Evolutionary conservation across 2,113 vertebrate genomes (phyloP).

Genomic region (Toxostoma redivivum): DNA sequence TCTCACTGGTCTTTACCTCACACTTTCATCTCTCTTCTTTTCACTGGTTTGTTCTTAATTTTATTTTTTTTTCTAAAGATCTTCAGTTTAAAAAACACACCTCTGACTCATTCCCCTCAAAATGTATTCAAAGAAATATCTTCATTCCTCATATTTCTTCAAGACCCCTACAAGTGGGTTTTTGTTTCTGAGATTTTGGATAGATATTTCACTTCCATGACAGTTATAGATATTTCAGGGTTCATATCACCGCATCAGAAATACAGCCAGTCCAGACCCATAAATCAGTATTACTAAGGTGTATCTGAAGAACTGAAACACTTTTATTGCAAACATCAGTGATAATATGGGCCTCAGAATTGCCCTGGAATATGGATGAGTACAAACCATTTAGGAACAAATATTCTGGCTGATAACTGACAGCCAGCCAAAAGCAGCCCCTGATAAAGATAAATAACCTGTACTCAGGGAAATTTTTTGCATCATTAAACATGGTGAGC

Average conservation of each 20-base stretch:
- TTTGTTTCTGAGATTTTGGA: conserved; percentile 56
- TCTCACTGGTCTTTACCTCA: neutral
- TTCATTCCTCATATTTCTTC: conserved; percentile 46
- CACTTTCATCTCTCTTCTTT: conserved; percentile 16
- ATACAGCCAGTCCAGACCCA: conserved; percentile 65
- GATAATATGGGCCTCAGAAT: conserved; percentile 69
- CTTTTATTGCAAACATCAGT: conserved; percentile 72
- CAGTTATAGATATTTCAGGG: conserved; percentile 71
- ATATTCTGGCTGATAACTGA: conserved; percentile 78
- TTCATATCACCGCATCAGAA: conserved; percentile 69
- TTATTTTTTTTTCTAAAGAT: conserved; percentile 20
- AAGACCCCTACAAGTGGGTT: conserved; percentile 20
- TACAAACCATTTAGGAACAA: conserved; percentile 77
- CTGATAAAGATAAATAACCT: conserved; percentile 95
- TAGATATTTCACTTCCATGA: conserved; percentile 66
- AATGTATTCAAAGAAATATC: conserved; percentile 53
- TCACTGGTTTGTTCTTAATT: conserved; percentile 29
- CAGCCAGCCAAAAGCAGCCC: conserved; percentile 76
- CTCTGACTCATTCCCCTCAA: conserved; percentile 14
- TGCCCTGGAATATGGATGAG: conserved; percentile 79
- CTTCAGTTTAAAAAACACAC: neutral
- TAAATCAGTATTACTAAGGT: conserved; percentile 75
- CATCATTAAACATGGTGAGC: conserved; percentile 93
- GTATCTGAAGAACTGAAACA: conserved; percentile 70
- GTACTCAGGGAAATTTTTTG: conserved; percentile 90